Percentiles rank a stretch among this genome's conserved stretches.
These are phyloP conservation scores for Caretta caretta DNA, from an alignment of 2,113 vertebrate species.

Conservation along the genomic window DNA sequence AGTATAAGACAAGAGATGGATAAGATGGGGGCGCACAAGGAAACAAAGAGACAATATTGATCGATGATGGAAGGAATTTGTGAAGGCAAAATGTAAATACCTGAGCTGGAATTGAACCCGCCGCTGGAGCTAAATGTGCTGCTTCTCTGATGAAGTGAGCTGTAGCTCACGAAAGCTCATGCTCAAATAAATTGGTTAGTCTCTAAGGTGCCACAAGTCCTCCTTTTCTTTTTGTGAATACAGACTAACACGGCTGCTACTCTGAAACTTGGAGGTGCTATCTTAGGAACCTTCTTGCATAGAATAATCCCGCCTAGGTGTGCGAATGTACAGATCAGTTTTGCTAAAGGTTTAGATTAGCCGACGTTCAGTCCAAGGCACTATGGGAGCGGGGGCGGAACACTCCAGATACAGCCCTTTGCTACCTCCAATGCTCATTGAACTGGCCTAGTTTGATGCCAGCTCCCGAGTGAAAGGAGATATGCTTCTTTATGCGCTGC, in stretches of 20 bases:
- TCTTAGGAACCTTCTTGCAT: fast-evolving
- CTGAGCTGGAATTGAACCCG: neutral
- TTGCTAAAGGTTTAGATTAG: fast-evolving
- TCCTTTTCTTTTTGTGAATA: too few relatives aligned
- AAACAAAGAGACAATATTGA: fast-evolving
- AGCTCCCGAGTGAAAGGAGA: neutral
- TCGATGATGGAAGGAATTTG: too few relatives aligned
- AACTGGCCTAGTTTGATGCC: neutral
- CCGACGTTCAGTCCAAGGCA: neutral
- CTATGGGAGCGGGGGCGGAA: neutral
- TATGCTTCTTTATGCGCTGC: neutral
- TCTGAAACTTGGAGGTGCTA: neutral
- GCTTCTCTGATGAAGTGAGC: neutral
- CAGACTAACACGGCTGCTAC: too few relatives aligned
- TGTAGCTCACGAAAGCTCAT: too few relatives aligned
- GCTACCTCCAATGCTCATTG: neutral
- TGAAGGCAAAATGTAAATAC: fast-evolving
- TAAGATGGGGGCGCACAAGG: fast-evolving
- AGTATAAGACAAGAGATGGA: neutral
- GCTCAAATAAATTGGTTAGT: too few relatives aligned
- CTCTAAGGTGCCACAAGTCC: too few relatives aligned
- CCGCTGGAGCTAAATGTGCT: neutral
- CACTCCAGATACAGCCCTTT: neutral
- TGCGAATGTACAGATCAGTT: neutral
- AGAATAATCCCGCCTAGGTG: fast-evolving